Base-by-base conservation (phyloP, 2,113 vertebrate species). In the Cygnus atratus region DNA sequence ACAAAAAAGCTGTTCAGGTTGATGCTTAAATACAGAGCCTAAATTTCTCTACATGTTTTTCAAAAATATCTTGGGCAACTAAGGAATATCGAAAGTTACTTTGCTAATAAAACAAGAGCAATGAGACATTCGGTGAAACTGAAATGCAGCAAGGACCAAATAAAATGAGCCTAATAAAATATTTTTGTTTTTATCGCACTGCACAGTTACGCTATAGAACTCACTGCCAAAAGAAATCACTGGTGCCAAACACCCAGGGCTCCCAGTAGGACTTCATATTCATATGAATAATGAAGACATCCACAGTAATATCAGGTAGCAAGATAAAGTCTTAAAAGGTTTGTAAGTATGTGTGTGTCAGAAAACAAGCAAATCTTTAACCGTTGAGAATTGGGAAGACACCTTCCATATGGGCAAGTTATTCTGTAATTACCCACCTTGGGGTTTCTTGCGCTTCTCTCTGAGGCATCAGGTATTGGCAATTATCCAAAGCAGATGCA, bases 351-450 rank as follows among this genome's bases (percentile, higher is more conserved):
- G 71, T 28, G 21, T 22, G 31, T 5, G 16, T 44, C 46, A 75
- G n/a, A 37, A 55, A 92, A 41, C 5, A 86, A 89, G 28, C 25
- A 81, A 77, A n/a, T 58, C 46, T 78, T 57, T 78, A 82, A 71
- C 33, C 81, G 31, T 15, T 90, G 46, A 93, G 61, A 93, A 81
- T 70, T 84, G 67, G 65, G 48, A 93, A 67, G 43, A 87, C 72
- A n/a, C 4, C 66, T 95, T 88, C 50, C 37, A 41, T 21, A 25
- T 54, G 57, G 52, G 37, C 43, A 71, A 59, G 54, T 55, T 78
- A 88, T 48, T 94, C 54, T 14, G 29, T 86, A 96, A 93, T 67
- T 92, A 72, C 57, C 80, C 61, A 93, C 74, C 41, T 48, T 73
- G 70, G 81, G 75, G 35, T 92, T 96, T 94, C 84, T 82, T 76